These are phyloP conservation scores for Tinamus major DNA, from an alignment of 2,797 vertebrate species.

Conservation along the genomic window DNA sequence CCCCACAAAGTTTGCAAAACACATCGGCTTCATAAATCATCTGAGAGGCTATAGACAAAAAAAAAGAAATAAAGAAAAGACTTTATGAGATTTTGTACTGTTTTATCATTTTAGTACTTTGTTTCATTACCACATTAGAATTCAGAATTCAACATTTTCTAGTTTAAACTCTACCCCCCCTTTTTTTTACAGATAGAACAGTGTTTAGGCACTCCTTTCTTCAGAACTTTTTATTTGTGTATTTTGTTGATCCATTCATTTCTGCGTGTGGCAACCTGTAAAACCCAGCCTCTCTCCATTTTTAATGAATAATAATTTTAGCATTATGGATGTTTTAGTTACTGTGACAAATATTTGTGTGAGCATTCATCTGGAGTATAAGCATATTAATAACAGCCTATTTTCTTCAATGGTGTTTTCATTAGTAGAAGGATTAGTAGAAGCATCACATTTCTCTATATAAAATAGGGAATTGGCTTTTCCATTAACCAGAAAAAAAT, in stretches of 20 bases:
- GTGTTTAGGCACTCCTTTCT: not conserved
- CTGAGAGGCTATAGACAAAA: not conserved
- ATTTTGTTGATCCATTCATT: not conserved
- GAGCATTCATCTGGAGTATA: not conserved
- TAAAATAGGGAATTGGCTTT: not conserved
- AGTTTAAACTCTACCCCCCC: not conserved
- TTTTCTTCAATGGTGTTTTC: not conserved
- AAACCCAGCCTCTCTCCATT: not conserved
- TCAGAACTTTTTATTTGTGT: not conserved
- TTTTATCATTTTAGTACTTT: not conserved
- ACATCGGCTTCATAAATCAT: not conserved
- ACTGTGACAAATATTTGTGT: not conserved
- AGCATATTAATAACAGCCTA: not conserved
- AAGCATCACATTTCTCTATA: not conserved
- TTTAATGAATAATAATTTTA: not conserved
- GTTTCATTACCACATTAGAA: not conserved
- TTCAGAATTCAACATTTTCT: not conserved
- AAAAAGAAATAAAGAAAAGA: accelerated
- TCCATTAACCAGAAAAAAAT: not conserved
- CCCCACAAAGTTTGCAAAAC: not conserved
- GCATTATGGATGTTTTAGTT: not conserved
- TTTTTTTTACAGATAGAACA: not conserved
- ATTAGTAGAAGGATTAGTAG: not conserved
- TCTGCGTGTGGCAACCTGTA: not conserved
- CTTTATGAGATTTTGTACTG: not conserved